Evolutionary conservation across 1,140 invertebrate genomes (phyloP).

Genomic region (Pogonognathellus flavescens): DNA sequence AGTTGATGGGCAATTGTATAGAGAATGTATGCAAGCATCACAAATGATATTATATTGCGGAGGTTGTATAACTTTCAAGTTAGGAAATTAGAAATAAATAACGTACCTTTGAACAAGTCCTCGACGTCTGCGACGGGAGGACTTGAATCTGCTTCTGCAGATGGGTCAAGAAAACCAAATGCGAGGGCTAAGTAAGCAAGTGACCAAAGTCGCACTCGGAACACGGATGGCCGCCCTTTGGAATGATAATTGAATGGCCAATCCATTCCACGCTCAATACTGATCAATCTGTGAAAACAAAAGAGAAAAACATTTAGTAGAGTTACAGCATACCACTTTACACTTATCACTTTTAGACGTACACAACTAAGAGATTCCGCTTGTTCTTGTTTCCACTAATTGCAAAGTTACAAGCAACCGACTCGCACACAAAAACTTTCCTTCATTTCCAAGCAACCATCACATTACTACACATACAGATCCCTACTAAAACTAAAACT

Average conservation of each 20-base stretch:
- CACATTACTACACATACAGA: background rate
- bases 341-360: too few species aligned
- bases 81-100: conserved; percentile 40
- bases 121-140: conserved; percentile 66
- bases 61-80: background rate
- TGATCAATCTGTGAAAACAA: conserved; percentile 62
- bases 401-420: conserved; percentile 16
- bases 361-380: background rate
- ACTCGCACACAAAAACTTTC: background rate
- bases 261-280: conserved; percentile 60
- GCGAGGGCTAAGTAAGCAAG: conserved; percentile 59
- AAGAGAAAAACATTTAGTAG: conserved; percentile 52
- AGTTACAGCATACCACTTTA: conserved; percentile 8
- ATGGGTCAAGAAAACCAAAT: conserved; percentile 61
- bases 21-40: background rate
- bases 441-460: conserved; percentile 25
- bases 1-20: conserved; percentile 34
- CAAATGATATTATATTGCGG: background rate
- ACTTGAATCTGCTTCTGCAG: conserved; percentile 62
- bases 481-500: too few species aligned
- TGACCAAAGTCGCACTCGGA: conserved; percentile 59
- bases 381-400: conserved; percentile 9
- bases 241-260: conserved; percentile 66
- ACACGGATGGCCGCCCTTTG: conserved; percentile 64
- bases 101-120: conserved; percentile 67